Conservation (phyloP, 2,797 vertebrate species). For the Danio jaintianensis region DNA sequence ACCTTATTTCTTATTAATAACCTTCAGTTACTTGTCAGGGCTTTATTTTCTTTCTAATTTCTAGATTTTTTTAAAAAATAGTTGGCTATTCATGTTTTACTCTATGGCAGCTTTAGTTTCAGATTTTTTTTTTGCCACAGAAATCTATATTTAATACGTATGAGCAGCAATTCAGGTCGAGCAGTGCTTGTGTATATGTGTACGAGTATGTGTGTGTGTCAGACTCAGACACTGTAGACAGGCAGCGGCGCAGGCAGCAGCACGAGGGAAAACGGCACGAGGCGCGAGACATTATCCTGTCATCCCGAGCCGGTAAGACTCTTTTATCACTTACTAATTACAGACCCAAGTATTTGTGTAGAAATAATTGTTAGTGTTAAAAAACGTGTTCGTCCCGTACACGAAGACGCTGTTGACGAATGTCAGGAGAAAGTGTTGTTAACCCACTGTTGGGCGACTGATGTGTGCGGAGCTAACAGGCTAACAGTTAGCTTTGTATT, state of each 20-base stretch:
- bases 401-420: background rate
- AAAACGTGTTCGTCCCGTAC: background rate
- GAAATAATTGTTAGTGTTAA: background rate
- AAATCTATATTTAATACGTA: background rate
- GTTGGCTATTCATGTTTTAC: no score
- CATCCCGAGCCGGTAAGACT: constrained; percentile 39
- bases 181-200: background rate
- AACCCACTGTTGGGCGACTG: background rate
- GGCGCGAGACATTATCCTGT: constrained; percentile 33
- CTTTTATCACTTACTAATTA: background rate
- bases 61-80: no score
- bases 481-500: constrained; percentile 30
- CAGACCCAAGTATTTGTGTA: background rate
- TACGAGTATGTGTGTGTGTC: background rate
- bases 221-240: background rate
- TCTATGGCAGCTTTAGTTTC: background rate
- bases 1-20: no score
- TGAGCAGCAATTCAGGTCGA: background rate
- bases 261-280: constrained; percentile 32
- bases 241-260: constrained; percentile 24
- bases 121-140: background rate
- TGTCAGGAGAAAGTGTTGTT: background rate
- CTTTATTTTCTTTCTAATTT: no score
- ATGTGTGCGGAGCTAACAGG: constrained; percentile 35
- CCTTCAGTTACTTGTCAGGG: no score